These are phyloP conservation scores for Tychaedon coryphoeus DNA, from an alignment of 2,113 vertebrate species.

Conservation along the genomic window DNA sequence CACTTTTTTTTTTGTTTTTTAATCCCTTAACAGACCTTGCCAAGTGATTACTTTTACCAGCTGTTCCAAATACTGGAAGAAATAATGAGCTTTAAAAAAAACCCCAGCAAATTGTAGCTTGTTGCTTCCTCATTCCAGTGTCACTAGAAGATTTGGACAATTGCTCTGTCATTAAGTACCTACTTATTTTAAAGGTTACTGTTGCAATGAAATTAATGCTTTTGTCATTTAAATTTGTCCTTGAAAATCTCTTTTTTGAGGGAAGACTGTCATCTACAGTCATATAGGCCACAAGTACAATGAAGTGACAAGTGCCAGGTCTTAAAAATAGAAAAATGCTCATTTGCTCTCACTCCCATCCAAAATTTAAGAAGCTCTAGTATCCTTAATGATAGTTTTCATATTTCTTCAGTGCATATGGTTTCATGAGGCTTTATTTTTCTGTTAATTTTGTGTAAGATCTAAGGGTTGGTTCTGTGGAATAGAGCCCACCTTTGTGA, in stretches of 20 bases:
- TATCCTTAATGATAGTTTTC: neutral
- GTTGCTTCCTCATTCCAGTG: neutral
- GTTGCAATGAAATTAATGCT: constrained; percentile 11
- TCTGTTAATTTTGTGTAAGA: neutral
- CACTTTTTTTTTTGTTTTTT: neutral
- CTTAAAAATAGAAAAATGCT: neutral
- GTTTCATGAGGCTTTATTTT: neutral
- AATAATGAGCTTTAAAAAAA: neutral
- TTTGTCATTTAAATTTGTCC: neutral
- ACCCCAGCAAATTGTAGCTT: neutral
- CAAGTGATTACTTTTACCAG: constrained; percentile 20
- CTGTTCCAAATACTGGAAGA: constrained; percentile 11
- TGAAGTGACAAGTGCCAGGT: neutral
- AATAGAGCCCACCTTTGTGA: neutral
- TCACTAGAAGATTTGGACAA: neutral
- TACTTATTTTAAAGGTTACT: neutral
- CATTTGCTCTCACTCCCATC: neutral
- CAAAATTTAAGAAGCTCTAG: neutral
- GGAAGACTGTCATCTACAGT: neutral
- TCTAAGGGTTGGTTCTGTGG: neutral
- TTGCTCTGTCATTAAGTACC: neutral
- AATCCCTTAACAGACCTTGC: constrained; percentile 8
- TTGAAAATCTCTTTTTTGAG: neutral
- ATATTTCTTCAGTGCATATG: neutral
- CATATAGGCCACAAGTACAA: neutral